Evolutionary conservation across 1,140 invertebrate genomes (phyloP), one percentile per base, ranked within the genome.

Genomic region (Aphis craccivora): DNA sequence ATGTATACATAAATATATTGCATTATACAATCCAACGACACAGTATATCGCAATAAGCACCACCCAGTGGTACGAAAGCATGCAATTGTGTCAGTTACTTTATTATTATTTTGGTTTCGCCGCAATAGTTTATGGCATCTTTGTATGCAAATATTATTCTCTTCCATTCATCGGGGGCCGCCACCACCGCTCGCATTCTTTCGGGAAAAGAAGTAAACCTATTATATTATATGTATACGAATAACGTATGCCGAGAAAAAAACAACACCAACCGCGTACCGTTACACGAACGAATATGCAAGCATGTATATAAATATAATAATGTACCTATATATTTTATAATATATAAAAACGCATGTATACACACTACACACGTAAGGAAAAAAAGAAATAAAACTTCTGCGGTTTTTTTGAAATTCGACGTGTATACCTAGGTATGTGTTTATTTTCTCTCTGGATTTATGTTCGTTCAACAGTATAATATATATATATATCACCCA

Each of bases 71-170:
- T n/a, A 90, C 23, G 48, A 5, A 18, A 53, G 53, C 87, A 87
- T 30, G 87, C 48, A 53, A 53, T 92, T 92, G 91, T 92, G 43
- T 83, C 90, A 48, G n/a, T 55, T 93, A 22, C 48, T 53, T 93
- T 93, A 76, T 84, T 83, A 81, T 84, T 40, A 51, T 86, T 93
- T 86, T 86, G 84, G 81, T 84, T 84, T 51, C 48, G 25, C 91
- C 67, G 91, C 91, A 53, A 93, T 93, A 81, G 91, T 93, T 93
- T 93, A 93, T 93, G 91, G 91, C 91, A 93, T 93, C 91, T 93
- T 93, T 93, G 91, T 93, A 93, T 93, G 91, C 91, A 93, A 93
- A 93, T 93, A 93, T 86, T 84, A 55, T 55, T 93, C 76, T 53
- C 91, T 93, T 8, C 91, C 91, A 92, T 92, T 92, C 91, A 92